Evolutionary conservation across 2,113 vertebrate species (phyloP).

Genomic region (Ictalurus furcatus): DNA sequence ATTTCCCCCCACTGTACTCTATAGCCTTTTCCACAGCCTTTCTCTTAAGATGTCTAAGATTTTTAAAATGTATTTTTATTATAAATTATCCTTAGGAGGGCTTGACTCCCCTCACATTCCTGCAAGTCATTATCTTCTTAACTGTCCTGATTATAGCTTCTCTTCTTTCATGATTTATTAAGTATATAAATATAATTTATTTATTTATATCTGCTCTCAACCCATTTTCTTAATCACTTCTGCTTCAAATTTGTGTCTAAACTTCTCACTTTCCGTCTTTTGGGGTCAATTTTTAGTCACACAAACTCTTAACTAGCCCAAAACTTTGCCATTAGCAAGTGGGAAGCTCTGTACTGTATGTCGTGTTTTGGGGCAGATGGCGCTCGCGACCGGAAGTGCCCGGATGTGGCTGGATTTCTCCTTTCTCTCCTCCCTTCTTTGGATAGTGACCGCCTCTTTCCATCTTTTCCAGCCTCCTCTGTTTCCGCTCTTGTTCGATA

Average conservation of each 20-base stretch:
- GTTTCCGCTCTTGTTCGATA: slow-evolving; percentile 45
- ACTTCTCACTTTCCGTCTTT: neutral
- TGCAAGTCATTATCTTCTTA: neutral
- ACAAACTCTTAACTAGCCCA: neutral
- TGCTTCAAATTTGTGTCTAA: no score
- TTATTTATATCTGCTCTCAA: neutral
- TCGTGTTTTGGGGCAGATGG: neutral
- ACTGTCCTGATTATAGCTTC: neutral
- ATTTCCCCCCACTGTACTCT: neutral
- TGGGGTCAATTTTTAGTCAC: neutral
- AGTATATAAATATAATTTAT: no score
- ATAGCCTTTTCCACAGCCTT: neutral
- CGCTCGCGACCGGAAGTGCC: slow-evolving; percentile 21
- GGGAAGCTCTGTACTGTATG: neutral
- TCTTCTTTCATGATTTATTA: neutral
- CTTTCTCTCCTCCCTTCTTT: slow-evolving; percentile 3
- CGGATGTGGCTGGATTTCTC: slow-evolving; percentile 15
- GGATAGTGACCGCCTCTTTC: slow-evolving; percentile 38
- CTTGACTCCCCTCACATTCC: neutral
- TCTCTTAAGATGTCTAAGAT: neutral
- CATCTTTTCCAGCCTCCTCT: slow-evolving; percentile 26
- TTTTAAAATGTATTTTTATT: neutral
- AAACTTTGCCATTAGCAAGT: neutral
- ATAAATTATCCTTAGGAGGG: neutral
- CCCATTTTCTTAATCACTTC: neutral